These are phyloP conservation scores for Brachypodius melanocephalos DNA, from an alignment of 2,113 vertebrate species.

Conservation along the genomic window DNA sequence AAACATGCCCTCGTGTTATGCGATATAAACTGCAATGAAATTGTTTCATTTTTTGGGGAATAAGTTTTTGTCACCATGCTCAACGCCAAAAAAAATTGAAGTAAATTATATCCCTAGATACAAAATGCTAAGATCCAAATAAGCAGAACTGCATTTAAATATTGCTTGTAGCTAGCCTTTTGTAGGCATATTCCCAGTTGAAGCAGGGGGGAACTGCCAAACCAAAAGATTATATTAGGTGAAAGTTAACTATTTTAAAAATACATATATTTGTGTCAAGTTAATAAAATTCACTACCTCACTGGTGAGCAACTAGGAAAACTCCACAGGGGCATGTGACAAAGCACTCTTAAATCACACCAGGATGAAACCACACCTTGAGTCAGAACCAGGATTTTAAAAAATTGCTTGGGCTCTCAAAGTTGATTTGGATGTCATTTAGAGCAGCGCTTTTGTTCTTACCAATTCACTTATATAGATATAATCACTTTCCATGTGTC, in stretches of 20 bases:
- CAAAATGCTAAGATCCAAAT: neutral
- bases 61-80: neutral
- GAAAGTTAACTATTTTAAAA: neutral
- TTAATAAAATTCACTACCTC: neutral
- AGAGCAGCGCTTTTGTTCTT: neutral
- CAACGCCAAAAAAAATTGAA: fast-evolving
- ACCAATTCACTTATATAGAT: neutral
- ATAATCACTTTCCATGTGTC: neutral
- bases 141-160: neutral
- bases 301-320: neutral
- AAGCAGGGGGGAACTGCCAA: neutral
- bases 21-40: neutral
- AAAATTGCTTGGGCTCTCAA: neutral
- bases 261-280: neutral
- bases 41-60: neutral
- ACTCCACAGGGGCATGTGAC: neutral
- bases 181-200: neutral
- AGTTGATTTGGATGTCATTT: neutral
- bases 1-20: neutral
- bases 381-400: neutral
- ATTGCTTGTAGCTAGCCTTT: neutral
- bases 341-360: neutral
- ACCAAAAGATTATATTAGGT: neutral
- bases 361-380: neutral
- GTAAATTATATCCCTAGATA: neutral